These are phyloP conservation scores for Boloria selene DNA, from an alignment of 2,888 invertebrate genomes.

Conservation along the genomic window DNA sequence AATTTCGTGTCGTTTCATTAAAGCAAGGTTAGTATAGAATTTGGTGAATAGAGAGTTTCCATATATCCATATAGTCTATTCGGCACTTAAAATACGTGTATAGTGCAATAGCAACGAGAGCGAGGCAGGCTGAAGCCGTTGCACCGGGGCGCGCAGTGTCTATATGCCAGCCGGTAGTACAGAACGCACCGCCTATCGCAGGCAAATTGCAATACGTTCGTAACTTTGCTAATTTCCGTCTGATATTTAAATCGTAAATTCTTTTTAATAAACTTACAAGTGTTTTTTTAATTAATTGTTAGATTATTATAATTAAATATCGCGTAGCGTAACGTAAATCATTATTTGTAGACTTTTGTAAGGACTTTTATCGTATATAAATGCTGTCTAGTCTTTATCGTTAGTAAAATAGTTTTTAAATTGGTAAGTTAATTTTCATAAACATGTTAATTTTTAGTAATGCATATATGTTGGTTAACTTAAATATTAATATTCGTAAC, in stretches of 20 bases:
- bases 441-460: no score
- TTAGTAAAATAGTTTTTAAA: no score
- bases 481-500: no score
- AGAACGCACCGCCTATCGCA: conserved; percentile 2
- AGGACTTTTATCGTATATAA: no score
- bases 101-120: not conserved
- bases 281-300: no score
- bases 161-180: conserved; percentile 21
- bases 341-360: no score
- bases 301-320: no score
- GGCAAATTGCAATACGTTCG: not conserved
- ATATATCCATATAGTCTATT: not conserved
- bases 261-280: not conserved
- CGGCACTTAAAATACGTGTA: not conserved
- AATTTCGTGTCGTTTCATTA: not conserved
- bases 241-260: not conserved
- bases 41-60: not conserved
- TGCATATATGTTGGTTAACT: no score
- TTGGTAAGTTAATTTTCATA: no score
- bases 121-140: not conserved
- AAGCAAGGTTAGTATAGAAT: not conserved
- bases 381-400: no score
- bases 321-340: no score
- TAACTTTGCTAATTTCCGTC: not conserved
- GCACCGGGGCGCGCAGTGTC: conserved; percentile 22